A percentile compares a stretch with the other conserved stretches of the same genome.
Evolutionary conservation across 2,797 vertebrate species (phyloP).

Genomic region (Galago senegalensis): DNA sequence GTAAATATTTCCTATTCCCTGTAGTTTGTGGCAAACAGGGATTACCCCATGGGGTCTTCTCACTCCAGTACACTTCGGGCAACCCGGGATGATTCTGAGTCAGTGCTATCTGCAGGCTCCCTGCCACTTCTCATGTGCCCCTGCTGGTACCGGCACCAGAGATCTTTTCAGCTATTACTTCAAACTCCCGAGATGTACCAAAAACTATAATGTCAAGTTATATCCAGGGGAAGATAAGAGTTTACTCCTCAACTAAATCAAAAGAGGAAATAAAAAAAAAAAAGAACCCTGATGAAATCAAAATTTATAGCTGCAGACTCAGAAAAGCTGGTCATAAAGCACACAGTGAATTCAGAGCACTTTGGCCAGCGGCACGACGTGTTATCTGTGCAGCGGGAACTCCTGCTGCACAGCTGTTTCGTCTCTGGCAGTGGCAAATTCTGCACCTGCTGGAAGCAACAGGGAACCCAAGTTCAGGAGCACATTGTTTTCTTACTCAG

Average conservation of each 20-base stretch:
- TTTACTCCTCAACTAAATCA: neutral
- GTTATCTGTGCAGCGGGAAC: neutral
- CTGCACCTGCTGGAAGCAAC: constrained; percentile 28
- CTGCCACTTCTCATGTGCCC: neutral
- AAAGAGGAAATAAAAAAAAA: neutral
- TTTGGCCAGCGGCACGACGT: neutral
- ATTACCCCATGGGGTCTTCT: neutral
- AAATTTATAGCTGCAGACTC: constrained; percentile 4
- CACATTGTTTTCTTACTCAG: constrained; percentile 42
- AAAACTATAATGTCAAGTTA: neutral
- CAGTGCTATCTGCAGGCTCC: neutral
- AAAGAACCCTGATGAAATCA: neutral
- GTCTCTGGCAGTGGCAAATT: neutral
- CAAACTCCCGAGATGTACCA: neutral
- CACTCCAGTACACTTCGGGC: neutral
- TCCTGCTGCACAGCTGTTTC: neutral
- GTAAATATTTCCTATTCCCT: neutral
- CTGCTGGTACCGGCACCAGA: neutral
- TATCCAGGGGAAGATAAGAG: neutral
- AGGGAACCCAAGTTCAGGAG: neutral
- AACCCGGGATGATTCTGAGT: neutral
- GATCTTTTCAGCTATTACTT: neutral
- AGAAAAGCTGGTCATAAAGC: neutral
- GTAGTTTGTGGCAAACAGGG: neutral
- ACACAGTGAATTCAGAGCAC: neutral